Evolutionary conservation across 1,140 invertebrate genomes (phyloP).

Genomic region (Tetramorium simillimum): DNA sequence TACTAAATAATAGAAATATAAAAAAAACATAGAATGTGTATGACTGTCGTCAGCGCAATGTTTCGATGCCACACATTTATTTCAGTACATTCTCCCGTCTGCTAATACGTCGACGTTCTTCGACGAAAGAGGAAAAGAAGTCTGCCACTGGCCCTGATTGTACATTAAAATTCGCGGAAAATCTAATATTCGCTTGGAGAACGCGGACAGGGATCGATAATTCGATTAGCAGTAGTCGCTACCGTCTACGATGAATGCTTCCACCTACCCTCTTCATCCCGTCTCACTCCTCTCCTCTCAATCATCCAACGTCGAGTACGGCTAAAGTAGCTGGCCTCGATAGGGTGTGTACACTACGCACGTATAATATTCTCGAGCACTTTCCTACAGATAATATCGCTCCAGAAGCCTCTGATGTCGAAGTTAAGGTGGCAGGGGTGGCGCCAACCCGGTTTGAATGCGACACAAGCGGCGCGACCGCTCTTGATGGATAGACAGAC

Average conservation of each 20-base stretch:
- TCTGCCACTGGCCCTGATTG: slow-evolving; percentile 45
- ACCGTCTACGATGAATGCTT: slow-evolving; percentile 65
- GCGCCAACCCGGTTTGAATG: slow-evolving; percentile 54
- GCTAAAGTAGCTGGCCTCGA: slow-evolving; percentile 68
- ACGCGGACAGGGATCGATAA: slow-evolving; percentile 75
- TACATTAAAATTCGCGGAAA: slow-evolving; percentile 72
- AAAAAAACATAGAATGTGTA: neutral
- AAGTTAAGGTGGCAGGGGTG: slow-evolving; percentile 72
- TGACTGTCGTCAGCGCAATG: neutral
- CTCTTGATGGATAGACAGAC: slow-evolving; percentile 53
- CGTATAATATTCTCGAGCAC: slow-evolving; percentile 78
- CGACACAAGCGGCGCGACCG: slow-evolving; percentile 38
- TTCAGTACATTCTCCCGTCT: neutral
- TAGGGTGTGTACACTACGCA: slow-evolving; percentile 67
- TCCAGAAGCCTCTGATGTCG: slow-evolving; percentile 73
- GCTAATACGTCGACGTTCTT: neutral
- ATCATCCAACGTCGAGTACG: slow-evolving; percentile 65
- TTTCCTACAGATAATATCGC: slow-evolving; percentile 77
- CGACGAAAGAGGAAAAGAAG: slow-evolving; percentile 61
- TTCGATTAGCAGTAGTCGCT: slow-evolving; percentile 77
- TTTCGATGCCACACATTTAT: neutral
- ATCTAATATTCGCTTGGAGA: slow-evolving; percentile 71
- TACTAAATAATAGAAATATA: neutral
- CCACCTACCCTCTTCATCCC: slow-evolving; percentile 19
- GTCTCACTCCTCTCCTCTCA: slow-evolving; percentile 31